Evolutionary conservation across 2,797 vertebrate species (phyloP).

Genomic region (Ctenopoma multispine): DNA sequence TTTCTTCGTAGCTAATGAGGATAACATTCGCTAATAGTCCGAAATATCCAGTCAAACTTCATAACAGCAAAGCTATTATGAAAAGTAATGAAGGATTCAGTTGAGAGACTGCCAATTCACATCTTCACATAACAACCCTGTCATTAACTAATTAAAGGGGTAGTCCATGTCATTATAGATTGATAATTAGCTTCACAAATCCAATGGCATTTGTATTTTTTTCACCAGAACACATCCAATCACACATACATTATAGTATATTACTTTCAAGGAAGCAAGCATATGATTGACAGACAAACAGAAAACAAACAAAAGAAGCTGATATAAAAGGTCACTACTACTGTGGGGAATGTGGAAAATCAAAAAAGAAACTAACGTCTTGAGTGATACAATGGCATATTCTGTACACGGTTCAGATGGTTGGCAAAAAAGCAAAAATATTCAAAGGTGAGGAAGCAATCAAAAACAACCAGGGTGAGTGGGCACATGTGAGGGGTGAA

Average conservation of each 20-base stretch:
- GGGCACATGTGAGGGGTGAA: conserved; percentile 42
- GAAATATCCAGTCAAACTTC: conserved; percentile 54
- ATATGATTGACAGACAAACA: conserved; percentile 70
- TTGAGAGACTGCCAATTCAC: conserved; percentile 63
- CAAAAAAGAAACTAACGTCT: conserved; percentile 20
- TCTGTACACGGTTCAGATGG: conserved; percentile 68
- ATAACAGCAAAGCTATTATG: conserved; percentile 51
- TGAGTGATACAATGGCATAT: conserved; percentile 59
- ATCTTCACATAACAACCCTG: conserved; percentile 57
- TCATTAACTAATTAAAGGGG: conserved; percentile 67
- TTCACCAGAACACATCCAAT: conserved; percentile 72
- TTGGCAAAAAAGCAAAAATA: conserved; percentile 56
- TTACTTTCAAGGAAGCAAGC: conserved; percentile 79
- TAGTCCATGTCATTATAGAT: conserved; percentile 69
- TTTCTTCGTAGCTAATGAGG: conserved; percentile 62
- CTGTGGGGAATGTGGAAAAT: conserved; percentile 50
- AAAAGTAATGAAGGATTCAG: conserved; percentile 56
- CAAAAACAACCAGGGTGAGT: conserved; percentile 43
- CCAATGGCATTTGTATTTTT: conserved; percentile 35
- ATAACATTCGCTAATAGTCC: conserved; percentile 70
- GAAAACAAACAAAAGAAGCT: conserved; percentile 54
- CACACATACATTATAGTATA: conserved; percentile 74
- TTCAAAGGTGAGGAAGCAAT: conserved; percentile 45
- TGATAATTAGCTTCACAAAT: conserved; percentile 65
- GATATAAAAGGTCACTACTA: conserved; percentile 71